Conservation (phyloP, 2,797 vertebrate genomes). For the Tiaroga cobitis region DNA sequence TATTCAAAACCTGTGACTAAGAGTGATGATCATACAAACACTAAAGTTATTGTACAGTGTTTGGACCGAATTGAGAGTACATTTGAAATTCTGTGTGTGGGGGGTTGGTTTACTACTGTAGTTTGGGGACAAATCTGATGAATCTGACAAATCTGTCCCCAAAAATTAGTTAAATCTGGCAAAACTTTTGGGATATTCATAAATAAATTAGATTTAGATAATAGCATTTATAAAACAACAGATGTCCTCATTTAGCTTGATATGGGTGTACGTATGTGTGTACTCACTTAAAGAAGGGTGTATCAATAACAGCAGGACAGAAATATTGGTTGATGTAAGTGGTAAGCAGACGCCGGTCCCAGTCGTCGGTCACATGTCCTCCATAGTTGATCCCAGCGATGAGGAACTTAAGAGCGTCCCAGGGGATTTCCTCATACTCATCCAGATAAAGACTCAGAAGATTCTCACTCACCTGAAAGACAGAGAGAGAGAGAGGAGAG, state of each 20-base stretch:
- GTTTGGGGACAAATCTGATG: not conserved
- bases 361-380: slow-evolving; percentile 89
- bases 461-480: slow-evolving; percentile 84
- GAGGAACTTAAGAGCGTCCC: slow-evolving; percentile 89
- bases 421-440: slow-evolving; percentile 87
- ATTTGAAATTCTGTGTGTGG: slow-evolving; percentile 2
- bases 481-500: slow-evolving; percentile 18
- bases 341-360: slow-evolving; percentile 86
- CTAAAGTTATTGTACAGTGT: slow-evolving; percentile 38
- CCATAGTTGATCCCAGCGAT: slow-evolving; percentile 87
- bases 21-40: not conserved
- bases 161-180: not conserved
- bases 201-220: not conserved
- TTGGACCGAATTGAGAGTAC: slow-evolving; percentile 37
- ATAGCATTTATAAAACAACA: not conserved
- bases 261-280: not conserved
- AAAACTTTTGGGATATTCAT: not conserved
- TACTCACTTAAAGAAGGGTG: slow-evolving; percentile 79
- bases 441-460: slow-evolving; percentile 87
- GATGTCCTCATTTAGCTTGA: not conserved
- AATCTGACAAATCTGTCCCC: not conserved
- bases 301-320: slow-evolving; percentile 77
- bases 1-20: not conserved
- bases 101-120: not conserved
- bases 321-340: slow-evolving; percentile 91